Conservation (phyloP, 2,113 vertebrate species). For the Poeciliopsis occidentalis region DNA sequence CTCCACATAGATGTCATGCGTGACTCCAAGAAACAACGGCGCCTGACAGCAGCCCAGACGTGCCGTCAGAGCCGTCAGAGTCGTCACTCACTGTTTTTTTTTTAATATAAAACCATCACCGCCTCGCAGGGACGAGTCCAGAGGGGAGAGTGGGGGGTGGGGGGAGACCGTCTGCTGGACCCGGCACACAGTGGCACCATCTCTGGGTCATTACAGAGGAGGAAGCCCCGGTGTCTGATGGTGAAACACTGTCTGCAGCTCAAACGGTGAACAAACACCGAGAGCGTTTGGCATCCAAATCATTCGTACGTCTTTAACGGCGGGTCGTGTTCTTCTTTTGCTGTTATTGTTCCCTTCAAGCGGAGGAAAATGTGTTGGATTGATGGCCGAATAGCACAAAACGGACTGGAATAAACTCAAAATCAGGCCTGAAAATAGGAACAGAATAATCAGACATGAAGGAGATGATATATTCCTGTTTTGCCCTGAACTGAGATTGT, state of each 20-base stretch:
- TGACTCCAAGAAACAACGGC: not conserved
- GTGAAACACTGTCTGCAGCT: conserved; percentile 45
- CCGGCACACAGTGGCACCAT: conserved; percentile 50
- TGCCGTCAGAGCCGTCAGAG: conserved; percentile 7
- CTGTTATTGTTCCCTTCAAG: not conserved
- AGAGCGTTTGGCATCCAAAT: not conserved
- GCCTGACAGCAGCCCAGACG: conserved; percentile 22
- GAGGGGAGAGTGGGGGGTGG: conserved; percentile 20
- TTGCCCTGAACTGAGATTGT: not conserved
- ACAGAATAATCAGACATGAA: not conserved
- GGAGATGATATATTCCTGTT: not conserved
- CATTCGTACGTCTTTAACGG: too few species aligned
- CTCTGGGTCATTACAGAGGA: conserved; percentile 39
- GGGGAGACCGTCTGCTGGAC: conserved; percentile 34
- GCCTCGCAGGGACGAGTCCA: conserved; percentile 61
- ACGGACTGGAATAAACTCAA: not conserved
- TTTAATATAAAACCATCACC: conserved; percentile 6
- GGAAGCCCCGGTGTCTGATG: conserved; percentile 62
- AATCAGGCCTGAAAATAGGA: not conserved
- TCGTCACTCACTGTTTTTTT: not conserved
- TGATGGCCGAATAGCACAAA: too few species aligned
- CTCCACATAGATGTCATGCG: not conserved
- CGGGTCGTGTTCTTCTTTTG: not conserved
- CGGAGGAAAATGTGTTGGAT: too few species aligned
- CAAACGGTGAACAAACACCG: conserved; percentile 9